Evolutionary conservation across 2,113 vertebrate species (phyloP).

Genomic region (Engraulis encrasicolus): DNA sequence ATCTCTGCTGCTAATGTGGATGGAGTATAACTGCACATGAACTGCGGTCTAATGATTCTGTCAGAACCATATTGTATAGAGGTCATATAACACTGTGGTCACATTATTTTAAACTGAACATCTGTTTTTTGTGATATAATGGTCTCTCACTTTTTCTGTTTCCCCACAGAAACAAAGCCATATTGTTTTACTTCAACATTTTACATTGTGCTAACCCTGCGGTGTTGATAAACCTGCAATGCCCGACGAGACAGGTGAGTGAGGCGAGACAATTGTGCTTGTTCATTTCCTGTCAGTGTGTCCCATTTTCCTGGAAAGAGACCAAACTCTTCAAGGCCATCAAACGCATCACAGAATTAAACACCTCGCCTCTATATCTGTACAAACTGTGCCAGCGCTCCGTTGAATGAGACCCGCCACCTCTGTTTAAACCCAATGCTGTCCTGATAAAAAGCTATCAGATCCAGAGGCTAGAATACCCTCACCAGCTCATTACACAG

Average conservation of each 20-base stretch:
- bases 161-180: slow-evolving; percentile 88
- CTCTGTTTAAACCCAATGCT: background rate
- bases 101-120: background rate
- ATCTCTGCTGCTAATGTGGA: background rate
- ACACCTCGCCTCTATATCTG: background rate
- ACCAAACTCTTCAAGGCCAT: background rate
- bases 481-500: slow-evolving; percentile 2
- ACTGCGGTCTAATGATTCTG: background rate
- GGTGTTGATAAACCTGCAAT: slow-evolving; percentile 91
- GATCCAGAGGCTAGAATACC: background rate
- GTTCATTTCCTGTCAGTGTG: background rate
- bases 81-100: background rate
- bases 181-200: slow-evolving; percentile 97
- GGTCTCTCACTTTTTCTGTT: slow-evolving; percentile 42
- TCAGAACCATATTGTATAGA: background rate
- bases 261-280: background rate
- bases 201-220: slow-evolving; percentile 88
- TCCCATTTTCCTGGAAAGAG: background rate
- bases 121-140: background rate
- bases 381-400: background rate
- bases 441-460: background rate
- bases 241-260: slow-evolving; percentile 94
- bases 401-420: background rate
- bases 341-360: background rate
- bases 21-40: background rate